Base-by-base conservation (phyloP, 2,113 vertebrate genomes). In the Alaudala cheleensis region DNA sequence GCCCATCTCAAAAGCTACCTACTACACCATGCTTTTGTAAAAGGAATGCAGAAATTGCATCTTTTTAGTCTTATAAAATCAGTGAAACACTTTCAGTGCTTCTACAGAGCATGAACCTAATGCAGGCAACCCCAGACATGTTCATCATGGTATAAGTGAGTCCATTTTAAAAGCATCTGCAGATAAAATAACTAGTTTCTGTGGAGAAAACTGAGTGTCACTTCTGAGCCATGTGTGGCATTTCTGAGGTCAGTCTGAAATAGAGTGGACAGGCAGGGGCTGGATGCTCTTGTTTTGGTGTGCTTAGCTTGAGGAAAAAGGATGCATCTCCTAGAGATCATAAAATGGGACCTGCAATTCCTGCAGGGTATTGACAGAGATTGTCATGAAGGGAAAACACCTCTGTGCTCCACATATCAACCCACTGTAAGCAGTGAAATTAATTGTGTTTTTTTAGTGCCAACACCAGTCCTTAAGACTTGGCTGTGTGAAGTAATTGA, bases 211-310 rank as follows among this genome's bases (percentile, higher is more conserved):
- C 45, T 62, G 19, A 72, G 39, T 44, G 71, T 45, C 10, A 53
- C 33, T 77, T 78, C 50, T 61, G 33, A 88, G 72, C 16, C 33
- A 45, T 2, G 39, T 7, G 12, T 7, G 25, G 20, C 23, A 53
- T 37, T 93, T 86, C 79, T 83, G 60, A 83, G 57, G 53, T 53
- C 58, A 90, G 42, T 10, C 39, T 83, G 50, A 88, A 88, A 80
- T 2, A 67, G 9, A 70, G 21, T 6, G 31, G 37, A 54, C 58
- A 57, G 42, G 65, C 4, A 77, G 34, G 21, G 44, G 47, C 21
- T 72, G 53, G 79, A 34, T 39, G 56, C 16, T 61, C 50, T 67
- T 69, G 18, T 66, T 90, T 83, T n/a, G 81, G 33, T 58, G 51
- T 51, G 51, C 17, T 25, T 47, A n/a, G 29, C 37, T 60, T 51